A percentile compares a stretch with the other conserved stretches of the same genome.
Evolutionary conservation across 1,140 invertebrate genomes (phyloP).

Genomic region (Drosophila kurseongensis): DNA sequence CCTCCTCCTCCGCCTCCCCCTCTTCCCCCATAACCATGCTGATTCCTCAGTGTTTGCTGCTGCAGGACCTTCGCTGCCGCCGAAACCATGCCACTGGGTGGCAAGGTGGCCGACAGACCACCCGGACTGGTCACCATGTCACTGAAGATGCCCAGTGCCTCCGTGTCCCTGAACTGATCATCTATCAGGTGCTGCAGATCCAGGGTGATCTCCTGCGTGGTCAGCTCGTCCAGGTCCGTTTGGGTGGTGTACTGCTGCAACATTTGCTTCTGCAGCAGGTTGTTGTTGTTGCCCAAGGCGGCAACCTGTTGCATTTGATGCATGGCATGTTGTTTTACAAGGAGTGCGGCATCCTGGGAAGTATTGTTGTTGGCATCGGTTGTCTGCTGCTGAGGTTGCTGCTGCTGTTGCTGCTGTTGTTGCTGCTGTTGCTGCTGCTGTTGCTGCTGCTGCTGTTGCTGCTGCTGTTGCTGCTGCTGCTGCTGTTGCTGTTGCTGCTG

Average conservation of each 20-base stretch:
- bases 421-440: slow-evolving; percentile 76
- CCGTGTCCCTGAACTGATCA: slow-evolving; percentile 93
- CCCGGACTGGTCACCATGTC: slow-evolving; percentile 90
- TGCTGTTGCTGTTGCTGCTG: slow-evolving; percentile 73
- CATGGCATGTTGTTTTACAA: slow-evolving; percentile 78
- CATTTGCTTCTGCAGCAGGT: slow-evolving; percentile 84
- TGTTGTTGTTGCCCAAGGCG: slow-evolving; percentile 79
- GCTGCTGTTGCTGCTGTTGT: slow-evolving; percentile 79
- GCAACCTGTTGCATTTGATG: slow-evolving; percentile 84
- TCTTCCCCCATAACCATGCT: slow-evolving; percentile 85
- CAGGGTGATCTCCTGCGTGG: slow-evolving; percentile 94
- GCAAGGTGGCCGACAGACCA: slow-evolving; percentile 85
- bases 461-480: slow-evolving; percentile 73
- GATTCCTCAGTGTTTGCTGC: slow-evolving; percentile 75
- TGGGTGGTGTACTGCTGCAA: slow-evolving; percentile 89
- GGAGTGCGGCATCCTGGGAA: slow-evolving; percentile 68
- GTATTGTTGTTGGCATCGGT: slow-evolving; percentile 83
- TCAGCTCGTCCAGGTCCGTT: slow-evolving; percentile 93
- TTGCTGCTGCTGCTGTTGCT: slow-evolving; percentile 74
- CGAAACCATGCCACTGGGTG: slow-evolving; percentile 78
- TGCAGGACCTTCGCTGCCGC: slow-evolving; percentile 84
- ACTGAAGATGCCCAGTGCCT: slow-evolving; percentile 89
- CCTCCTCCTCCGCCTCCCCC: slow-evolving; percentile 83
- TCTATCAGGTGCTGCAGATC: slow-evolving; percentile 95
- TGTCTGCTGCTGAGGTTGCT: slow-evolving; percentile 63